Base-by-base conservation (phyloP, 30 jellyfish, hydroid and myxozoan species). In the Aurelia sp. region DNA sequence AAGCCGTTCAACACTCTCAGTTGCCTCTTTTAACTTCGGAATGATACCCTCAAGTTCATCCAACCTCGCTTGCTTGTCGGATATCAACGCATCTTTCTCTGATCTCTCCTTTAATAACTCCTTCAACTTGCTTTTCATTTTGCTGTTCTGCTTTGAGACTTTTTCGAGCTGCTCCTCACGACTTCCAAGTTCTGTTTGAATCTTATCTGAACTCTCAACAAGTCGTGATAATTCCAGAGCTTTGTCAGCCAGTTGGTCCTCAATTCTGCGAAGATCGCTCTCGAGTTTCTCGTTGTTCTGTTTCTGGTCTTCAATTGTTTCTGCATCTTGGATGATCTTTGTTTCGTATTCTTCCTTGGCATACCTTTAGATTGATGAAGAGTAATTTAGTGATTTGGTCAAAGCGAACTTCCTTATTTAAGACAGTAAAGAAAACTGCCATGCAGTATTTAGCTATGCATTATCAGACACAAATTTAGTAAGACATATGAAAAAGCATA, bases 151-250 rank as follows among this genome's bases (percentile, higher is more conserved):
- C 33, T 82, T 82, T n/a, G 91, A 12, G 19, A 53, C 30, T 57
- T 82, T 82, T 20, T 82, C 91, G 15, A 69, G 64, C 22, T 67
- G 84, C 35, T 82, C 91, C 38, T 82, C 91, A 17, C 74, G 61
- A 50, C 33, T 82, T 65, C 61, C 85, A 13, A 50, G 78, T 35
- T 82, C 91, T 3, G 64, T 71, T 58, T 68, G 76, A 27, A 82
- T 31, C 19, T 35, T 58, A 16, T 82, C 85, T 20, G 71, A 51
- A 17, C 72, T 61, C 59, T 82, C 91, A 55, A 16, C 51, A 48
- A 82, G 38, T 60, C 78, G 67, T 20, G 77, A 17, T 7, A 82
- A 40, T 65, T 82, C 91, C 24, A 61, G 62, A 12, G 66, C 22
- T 67, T 82, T 82, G 67, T 82, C 91, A 0, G 79, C 76, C 64